Evolutionary conservation across 2,888 invertebrate genomes (phyloP), one percentile per base, ranked within the genome.

Genomic region (Tricholauxania praeusta): DNA sequence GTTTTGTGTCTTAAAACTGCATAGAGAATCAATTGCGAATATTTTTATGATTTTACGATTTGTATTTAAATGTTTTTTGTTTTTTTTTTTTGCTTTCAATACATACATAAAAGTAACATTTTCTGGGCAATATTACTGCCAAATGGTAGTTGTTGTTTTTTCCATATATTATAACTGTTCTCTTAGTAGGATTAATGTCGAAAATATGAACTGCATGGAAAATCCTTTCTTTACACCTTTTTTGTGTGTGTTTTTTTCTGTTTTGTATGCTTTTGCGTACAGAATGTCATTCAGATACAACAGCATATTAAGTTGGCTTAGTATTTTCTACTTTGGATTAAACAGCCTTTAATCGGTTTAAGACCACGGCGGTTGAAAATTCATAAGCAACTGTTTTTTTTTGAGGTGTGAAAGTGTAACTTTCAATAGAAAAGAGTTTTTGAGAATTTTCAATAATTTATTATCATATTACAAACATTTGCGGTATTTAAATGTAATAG

Each of bases 121-220:
- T 47, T 17, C 62, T 39, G n/a, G 1, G 39, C 67, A 66, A 52
- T 15, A 53, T 64, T 19, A 47, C 55, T 53, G 10, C n/a, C 55
- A 32, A 15, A 32, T 17, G 3, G 39, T 19, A 12, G 19, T 32
- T 28, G 22, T 60, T 28, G 6, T 14, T 28, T 10, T 60, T 19
- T 22, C 15, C 28, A 6, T 59, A 19, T 28, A 22, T 12, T 8
- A 14, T 70, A 70, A 70, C 63, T 62, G 72, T 69, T 72, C 65
- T 52, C 76, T 79, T 77, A 78, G 77, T 74, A 72, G 73, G 77
- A 77, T 79, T 77, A 77, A 76, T 71, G 79, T 75, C 76, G 66
- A 74, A 75, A 79, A 79, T 78, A 79, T 79, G 79, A 79, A 78
- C 78, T 75, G 75, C 78, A 78, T 78, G 73, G 51, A 75, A 75